Percentiles rank a stretch among this genome's conserved stretches.
Evolutionary conservation across 1,140 invertebrate genomes (phyloP).

Genomic region (Octopus bimaculoides): DNA sequence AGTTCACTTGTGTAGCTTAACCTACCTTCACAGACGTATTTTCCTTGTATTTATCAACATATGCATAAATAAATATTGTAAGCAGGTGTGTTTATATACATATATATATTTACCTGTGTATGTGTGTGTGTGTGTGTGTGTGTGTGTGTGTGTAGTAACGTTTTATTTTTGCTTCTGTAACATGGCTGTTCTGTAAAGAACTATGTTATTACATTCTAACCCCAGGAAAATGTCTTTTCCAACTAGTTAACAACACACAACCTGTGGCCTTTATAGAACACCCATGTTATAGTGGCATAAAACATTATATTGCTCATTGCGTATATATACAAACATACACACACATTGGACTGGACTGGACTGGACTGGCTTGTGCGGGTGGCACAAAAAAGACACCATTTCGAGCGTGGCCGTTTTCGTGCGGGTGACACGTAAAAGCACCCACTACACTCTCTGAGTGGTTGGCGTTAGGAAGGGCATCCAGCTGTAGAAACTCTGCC

Average conservation of each 20-base stretch:
- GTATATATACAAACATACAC: background rate
- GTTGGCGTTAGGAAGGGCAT: too few relatives aligned
- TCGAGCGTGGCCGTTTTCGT: too few relatives aligned
- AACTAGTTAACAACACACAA: too few relatives aligned
- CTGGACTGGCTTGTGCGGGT: background rate
- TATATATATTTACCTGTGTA: background rate
- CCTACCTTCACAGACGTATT: background rate
- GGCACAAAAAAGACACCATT: too few relatives aligned
- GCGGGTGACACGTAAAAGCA: too few relatives aligned
- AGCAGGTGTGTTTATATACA: background rate
- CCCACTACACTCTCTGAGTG: too few relatives aligned
- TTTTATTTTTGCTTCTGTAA: background rate
- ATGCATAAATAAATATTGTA: background rate
- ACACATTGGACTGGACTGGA: background rate
- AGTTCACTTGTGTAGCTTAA: background rate
- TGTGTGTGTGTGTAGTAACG: background rate
- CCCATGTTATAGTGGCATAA: too few relatives aligned
- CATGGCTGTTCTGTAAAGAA: background rate
- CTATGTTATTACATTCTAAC: too few relatives aligned
- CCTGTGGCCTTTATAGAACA: too few relatives aligned
- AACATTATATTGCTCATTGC: too few relatives aligned
- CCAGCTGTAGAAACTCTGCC: too few relatives aligned
- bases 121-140: background rate
- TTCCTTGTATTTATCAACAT: background rate
- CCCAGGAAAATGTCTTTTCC: too few relatives aligned